These are phyloP conservation scores for Danio choprae DNA, from an alignment of 2,797 vertebrate genomes.

Conservation along the genomic window DNA sequence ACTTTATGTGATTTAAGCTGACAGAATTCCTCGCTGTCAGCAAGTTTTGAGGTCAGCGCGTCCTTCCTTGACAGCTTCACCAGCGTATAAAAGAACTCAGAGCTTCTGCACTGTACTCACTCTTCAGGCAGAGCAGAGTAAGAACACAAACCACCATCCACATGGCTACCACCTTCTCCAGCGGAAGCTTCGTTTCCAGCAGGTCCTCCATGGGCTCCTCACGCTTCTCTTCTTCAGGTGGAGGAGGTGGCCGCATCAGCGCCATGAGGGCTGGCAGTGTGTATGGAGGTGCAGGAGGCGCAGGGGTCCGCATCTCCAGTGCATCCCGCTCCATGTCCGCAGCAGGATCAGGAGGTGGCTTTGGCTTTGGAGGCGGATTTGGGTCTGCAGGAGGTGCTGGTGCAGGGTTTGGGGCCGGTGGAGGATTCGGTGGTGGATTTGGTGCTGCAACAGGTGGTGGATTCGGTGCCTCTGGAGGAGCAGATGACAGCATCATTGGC, in stretches of 20 bases:
- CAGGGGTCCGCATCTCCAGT: constrained; percentile 62
- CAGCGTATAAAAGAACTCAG: constrained; percentile 39
- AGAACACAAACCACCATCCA: constrained; percentile 7
- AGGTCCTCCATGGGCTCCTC: constrained; percentile 42
- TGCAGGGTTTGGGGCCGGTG: constrained; percentile 31
- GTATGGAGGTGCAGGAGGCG: constrained; percentile 72
- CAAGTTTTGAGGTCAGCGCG: background rate
- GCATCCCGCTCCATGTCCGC: constrained; percentile 22
- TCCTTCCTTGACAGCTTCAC: background rate
- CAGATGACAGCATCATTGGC: background rate
- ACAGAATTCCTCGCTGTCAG: constrained; percentile 5
- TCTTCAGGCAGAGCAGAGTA: constrained; percentile 39
- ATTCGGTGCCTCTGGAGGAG: constrained; percentile 4
- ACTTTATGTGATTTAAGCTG: background rate
- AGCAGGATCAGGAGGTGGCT: constrained; percentile 29
- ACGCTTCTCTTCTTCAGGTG: constrained; percentile 35
- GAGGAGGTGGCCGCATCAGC: constrained; percentile 32
- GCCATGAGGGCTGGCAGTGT: constrained; percentile 69
- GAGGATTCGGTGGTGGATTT: background rate
- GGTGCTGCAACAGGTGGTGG: background rate
- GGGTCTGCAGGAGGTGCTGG: constrained; percentile 68
- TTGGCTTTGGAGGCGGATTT: constrained; percentile 60
- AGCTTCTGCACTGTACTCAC: constrained; percentile 14
- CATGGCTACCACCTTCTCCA: constrained; percentile 49
- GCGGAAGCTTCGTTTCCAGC: constrained; percentile 30